These are phyloP conservation scores for Forbesichthys papilliferus DNA, from an alignment of 2,113 vertebrate species.

Conservation along the genomic window DNA sequence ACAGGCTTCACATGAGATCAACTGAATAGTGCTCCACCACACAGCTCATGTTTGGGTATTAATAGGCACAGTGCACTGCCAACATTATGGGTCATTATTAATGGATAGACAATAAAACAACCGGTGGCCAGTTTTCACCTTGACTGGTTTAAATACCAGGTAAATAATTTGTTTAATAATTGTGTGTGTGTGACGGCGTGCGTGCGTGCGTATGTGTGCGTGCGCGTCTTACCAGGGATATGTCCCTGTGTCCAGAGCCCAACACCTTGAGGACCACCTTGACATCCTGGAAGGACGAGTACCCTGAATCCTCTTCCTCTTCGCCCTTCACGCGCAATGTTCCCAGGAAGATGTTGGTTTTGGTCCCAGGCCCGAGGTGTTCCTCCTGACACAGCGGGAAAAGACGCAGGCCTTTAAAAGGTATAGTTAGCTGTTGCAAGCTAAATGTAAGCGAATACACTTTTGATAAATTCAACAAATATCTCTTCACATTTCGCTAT, in stretches of 20 bases:
- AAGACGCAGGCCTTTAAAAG: background rate
- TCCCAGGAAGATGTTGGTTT: conserved; percentile 90
- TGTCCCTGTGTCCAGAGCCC: conserved; percentile 92
- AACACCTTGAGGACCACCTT: conserved; percentile 96
- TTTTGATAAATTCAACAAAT: too few relatives aligned
- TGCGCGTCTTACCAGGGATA: conserved; percentile 86
- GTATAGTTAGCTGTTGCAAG: too few relatives aligned
- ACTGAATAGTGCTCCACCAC: background rate
- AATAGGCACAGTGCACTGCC: too few relatives aligned
- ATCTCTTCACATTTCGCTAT: too few relatives aligned
- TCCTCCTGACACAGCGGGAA: conserved; percentile 77
- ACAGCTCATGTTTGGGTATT: background rate
- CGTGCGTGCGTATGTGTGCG: background rate
- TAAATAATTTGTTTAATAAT: too few relatives aligned
- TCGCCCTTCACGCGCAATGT: conserved; percentile 85
- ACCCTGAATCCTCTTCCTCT: conserved; percentile 77
- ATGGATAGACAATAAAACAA: too few relatives aligned
- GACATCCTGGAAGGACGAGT: conserved; percentile 81
- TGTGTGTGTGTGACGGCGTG: background rate
- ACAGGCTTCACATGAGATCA: background rate
- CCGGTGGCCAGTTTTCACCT: too few relatives aligned
- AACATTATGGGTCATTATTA: too few relatives aligned
- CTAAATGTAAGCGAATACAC: too few relatives aligned
- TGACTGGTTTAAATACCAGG: too few relatives aligned
- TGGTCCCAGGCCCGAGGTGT: conserved; percentile 91